Conservation (phyloP, 2,888 invertebrate genomes). For the Pyrgus malvae region DNA sequence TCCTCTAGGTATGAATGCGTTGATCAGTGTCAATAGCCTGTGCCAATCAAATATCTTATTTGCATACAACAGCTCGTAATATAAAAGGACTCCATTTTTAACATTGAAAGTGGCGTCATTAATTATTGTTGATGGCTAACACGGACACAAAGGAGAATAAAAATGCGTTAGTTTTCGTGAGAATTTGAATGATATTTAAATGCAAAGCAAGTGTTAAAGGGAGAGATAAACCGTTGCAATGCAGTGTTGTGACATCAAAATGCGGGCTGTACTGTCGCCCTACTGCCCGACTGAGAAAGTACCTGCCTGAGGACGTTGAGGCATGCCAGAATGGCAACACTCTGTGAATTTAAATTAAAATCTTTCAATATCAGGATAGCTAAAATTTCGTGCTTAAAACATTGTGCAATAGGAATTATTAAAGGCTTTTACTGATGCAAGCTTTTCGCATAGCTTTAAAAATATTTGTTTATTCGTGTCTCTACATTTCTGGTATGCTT, state of each 20-base stretch:
- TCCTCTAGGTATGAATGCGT: conserved; percentile 30
- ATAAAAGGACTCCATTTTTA: conserved; percentile 43
- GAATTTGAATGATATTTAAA: conserved; percentile 14
- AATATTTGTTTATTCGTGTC: too few relatives aligned
- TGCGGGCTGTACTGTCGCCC: conserved; percentile 50
- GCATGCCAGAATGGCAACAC: conserved; percentile 34
- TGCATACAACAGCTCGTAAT: conserved; percentile 47
- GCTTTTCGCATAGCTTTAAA: too few relatives aligned
- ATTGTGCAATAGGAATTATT: too few relatives aligned
- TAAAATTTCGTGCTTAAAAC: too few relatives aligned
- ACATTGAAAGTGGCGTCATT: conserved; percentile 41
- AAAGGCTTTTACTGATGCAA: too few relatives aligned
- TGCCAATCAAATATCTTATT: conserved; percentile 50
- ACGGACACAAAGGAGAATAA: not conserved
- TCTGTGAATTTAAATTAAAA: conserved; percentile 20
- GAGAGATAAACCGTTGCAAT: conserved; percentile 27
- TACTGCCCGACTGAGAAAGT: conserved; percentile 52
- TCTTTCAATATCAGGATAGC: too few relatives aligned
- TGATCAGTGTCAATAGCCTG: conserved; percentile 39
- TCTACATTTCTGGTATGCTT: too few relatives aligned
- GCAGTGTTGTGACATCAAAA: conserved; percentile 55
- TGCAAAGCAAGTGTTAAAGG: conserved; percentile 22
- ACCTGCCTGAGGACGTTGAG: conserved; percentile 35
- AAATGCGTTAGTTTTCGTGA: not conserved
- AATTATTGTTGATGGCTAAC: too few relatives aligned